Base-by-base conservation (phyloP, 2,113 vertebrate species). In the Columba janthina region DNA sequence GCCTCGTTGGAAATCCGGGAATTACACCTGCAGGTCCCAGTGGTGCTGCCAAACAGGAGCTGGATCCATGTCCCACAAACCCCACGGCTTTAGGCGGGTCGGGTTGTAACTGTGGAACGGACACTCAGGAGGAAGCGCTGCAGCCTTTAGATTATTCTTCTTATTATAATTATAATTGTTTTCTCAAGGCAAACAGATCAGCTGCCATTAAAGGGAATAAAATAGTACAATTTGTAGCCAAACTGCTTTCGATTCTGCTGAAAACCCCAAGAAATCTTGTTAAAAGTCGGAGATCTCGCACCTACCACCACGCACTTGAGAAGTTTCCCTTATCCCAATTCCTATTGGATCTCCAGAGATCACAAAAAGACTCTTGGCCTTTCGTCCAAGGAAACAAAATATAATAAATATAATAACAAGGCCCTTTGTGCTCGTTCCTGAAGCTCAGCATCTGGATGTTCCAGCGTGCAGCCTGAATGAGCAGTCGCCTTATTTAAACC, bases 1-100 rank as follows among this genome's bases (percentile, higher is more conserved):
- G 10, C 9, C 58, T 73, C 31, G 18, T 42, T 0, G 0, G 48
- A 22, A 70, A 57, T 0, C 32, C 0, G 0, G 60, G 64, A 31
- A 46, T 46, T 13, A 8, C 32, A 21, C n/a, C 36, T 0, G 1
- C 36, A 22, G 31, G 15, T 11, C 72, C 15, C 5, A 8, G 7
- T 51, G 38, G 24, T 0, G 3, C 69, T 5, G 66, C 32, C 61
- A 44, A 46, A 50, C 2, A 16, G 46, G 25, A 53, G 53, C 48
- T 12, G 42, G 42, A 24, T 28, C 14, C 17, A 66, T 2, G 5
- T 2, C 40, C 40, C 40, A 14, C 13, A 5, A 40, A 15, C 28
- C 11, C 19, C 25, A 2, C 8, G 1, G 3, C 24, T 82, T 36
- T 2, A 54, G 56, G 48, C 56, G 70, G 60, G 19, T 4, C 21